Conservation (phyloP, 2,113 vertebrate genomes). For the Embiotoca jacksoni region DNA sequence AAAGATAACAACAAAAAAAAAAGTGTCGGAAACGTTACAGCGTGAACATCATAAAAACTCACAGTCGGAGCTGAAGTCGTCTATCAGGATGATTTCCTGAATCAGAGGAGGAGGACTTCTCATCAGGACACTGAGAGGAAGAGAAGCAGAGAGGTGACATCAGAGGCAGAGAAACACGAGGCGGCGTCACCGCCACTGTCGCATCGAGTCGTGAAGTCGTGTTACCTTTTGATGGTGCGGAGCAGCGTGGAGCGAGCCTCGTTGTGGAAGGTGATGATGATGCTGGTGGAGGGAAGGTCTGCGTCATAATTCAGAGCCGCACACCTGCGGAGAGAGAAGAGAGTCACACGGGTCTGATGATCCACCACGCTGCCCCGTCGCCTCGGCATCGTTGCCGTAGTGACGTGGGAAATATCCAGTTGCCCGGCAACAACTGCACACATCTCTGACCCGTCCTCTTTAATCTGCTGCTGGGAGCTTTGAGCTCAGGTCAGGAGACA, state of each 20-base stretch:
- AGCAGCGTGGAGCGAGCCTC: conserved; percentile 96
- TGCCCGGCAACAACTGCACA: conserved; percentile 57
- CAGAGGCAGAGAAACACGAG: not conserved
- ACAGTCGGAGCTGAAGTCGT: conserved; percentile 98
- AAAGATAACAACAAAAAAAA: no score
- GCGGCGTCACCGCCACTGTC: no score
- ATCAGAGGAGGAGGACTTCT: conserved; percentile 91
- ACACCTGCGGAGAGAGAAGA: conserved; percentile 82
- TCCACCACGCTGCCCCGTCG: not conserved
- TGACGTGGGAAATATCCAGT: conserved; percentile 57
- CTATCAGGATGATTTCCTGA: conserved; percentile 97
- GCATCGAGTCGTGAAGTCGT: not conserved
- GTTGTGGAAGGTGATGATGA: conserved; percentile 98
- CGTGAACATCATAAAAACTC: conserved; percentile 77
- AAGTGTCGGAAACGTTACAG: not conserved
- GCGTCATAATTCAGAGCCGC: conserved; percentile 88
- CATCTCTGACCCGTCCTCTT: conserved; percentile 30
- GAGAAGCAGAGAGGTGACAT: not conserved
- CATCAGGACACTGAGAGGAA: conserved; percentile 88
- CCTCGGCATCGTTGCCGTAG: conserved; percentile 33
- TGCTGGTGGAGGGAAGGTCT: conserved; percentile 91
- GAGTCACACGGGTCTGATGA: no score
- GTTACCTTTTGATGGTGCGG: conserved; percentile 94
- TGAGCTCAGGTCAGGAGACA: not conserved
- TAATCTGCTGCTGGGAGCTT: conserved; percentile 23